Percentiles rank a stretch among this genome's conserved stretches.
These are phyloP conservation scores for Hyperopisus bebe DNA, from an alignment of 2,113 vertebrate species.

Conservation along the genomic window DNA sequence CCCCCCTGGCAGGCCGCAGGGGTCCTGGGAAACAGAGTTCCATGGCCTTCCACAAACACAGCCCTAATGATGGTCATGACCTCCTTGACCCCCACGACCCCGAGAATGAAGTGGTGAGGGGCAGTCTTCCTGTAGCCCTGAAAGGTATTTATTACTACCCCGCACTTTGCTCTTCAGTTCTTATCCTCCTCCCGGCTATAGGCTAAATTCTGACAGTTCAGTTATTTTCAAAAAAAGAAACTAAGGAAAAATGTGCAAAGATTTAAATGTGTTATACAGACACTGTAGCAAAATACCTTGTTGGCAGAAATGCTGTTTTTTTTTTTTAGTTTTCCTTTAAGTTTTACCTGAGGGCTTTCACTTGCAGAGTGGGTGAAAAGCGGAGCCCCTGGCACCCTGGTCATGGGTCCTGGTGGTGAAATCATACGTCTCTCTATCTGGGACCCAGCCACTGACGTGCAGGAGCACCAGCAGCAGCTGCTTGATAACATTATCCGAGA, in stretches of 20 bases:
- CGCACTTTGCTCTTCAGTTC: not conserved
- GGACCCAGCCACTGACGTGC: slow-evolving; percentile 24
- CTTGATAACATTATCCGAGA: slow-evolving; percentile 30
- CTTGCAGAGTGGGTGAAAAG: slow-evolving; percentile 48
- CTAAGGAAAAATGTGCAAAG: not conserved
- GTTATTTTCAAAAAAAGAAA: not conserved
- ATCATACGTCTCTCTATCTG: slow-evolving; percentile 51
- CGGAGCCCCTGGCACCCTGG: slow-evolving; percentile 44
- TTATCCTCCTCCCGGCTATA: not conserved
- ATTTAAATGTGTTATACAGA: not conserved
- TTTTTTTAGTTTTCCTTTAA: not conserved
- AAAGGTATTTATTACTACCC: slow-evolving; percentile 47
- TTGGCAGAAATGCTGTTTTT: not conserved
- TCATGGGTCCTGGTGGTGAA: slow-evolving; percentile 56
- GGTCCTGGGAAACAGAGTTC: slow-evolving; percentile 43
- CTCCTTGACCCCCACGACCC: not conserved
- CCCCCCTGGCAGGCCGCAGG: slow-evolving; percentile 36
- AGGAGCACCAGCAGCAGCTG: slow-evolving; percentile 18
- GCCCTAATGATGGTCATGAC: slow-evolving; percentile 24
- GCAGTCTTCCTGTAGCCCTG: slow-evolving; percentile 44
- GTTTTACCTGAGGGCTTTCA: not conserved
- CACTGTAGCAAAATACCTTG: not conserved
- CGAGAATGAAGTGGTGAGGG: slow-evolving; percentile 11
- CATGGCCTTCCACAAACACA: slow-evolving; percentile 36
- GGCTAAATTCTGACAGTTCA: not conserved